Evolutionary conservation across 2,113 vertebrate genomes (phyloP), one percentile per base, ranked within the genome.

Genomic region (Gobiocypris rarus): DNA sequence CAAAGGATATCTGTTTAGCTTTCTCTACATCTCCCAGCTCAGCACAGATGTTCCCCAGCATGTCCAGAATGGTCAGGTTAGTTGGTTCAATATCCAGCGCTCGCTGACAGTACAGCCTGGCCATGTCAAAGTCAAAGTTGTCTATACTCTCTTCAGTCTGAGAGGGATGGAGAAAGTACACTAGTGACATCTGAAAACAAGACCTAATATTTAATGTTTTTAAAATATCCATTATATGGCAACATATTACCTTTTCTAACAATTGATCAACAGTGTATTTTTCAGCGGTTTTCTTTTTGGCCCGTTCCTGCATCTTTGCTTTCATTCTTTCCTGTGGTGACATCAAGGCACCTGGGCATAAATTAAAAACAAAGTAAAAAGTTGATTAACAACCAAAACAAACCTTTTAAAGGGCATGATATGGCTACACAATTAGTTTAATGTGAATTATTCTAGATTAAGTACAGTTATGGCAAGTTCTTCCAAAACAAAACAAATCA

Each of bases 91-190:
- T 82, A 78, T 95, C 95, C 82, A 96, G 83, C 34, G 94, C 95
- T 73, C 95, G 91, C 76, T 95, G 94, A 86, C 95, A 95, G 85
- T 95, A 96, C 74, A 95, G 90, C 38, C 85, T 83, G 22, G 95
- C 95, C 94, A 94, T 95, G 85, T 94, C 91, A 85, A 94, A 95
- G 83, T 95, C 94, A 90, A 95, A 95, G 77, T 93, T 94, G 84
- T 96, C 94, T 90, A 95, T 91, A 88, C 83, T 94, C 69, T 96
- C 95, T 84, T 95, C 93, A 48, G 92, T 93, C 95, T 96, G 78
- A 77, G 24, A 84, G 6, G 24, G 9, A 81, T 22, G 5, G 54
- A 52, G 14, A 86, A 43, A 2, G 26, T 54, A 38, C 17, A 81
- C 2, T 63, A 24, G 10, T 24, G 50, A 31, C 70, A 26, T 50